These are phyloP conservation scores for Melieria picta DNA, from an alignment of 2,888 invertebrate genomes.

Conservation along the genomic window DNA sequence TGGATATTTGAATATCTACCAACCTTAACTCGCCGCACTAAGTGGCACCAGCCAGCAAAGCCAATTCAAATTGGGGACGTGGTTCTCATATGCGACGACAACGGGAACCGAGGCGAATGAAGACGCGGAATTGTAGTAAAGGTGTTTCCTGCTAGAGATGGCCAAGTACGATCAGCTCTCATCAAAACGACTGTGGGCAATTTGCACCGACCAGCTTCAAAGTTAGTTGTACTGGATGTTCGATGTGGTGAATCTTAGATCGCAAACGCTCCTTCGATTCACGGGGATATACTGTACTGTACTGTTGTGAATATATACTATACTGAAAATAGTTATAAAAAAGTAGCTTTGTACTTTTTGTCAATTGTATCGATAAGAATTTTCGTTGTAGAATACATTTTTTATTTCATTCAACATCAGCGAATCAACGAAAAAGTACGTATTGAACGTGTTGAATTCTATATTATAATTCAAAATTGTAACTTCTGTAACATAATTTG, in stretches of 20 bases:
- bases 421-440: no score
- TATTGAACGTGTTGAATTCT: no score
- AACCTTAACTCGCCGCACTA: not conserved
- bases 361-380: no score
- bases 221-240: not conserved
- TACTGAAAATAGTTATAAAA: no score
- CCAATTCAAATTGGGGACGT: not conserved
- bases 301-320: no score
- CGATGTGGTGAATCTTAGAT: slow-evolving; percentile 7
- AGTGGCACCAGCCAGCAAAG: not conserved
- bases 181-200: not conserved
- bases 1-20: slow-evolving; percentile 12
- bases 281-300: not conserved
- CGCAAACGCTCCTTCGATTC: slow-evolving; percentile 5
- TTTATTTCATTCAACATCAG: no score
- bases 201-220: not conserved
- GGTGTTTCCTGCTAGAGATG: no score
- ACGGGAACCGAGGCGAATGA: not conserved
- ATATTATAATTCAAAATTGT: no score
- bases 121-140: not conserved
- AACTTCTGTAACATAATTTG: no score
- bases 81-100: slow-evolving; percentile 7
- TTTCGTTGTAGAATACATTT: no score
- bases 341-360: no score
- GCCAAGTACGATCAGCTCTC: no score